Conservation (phyloP, 2,888 invertebrate genomes). For the Pomacea canaliculata region DNA sequence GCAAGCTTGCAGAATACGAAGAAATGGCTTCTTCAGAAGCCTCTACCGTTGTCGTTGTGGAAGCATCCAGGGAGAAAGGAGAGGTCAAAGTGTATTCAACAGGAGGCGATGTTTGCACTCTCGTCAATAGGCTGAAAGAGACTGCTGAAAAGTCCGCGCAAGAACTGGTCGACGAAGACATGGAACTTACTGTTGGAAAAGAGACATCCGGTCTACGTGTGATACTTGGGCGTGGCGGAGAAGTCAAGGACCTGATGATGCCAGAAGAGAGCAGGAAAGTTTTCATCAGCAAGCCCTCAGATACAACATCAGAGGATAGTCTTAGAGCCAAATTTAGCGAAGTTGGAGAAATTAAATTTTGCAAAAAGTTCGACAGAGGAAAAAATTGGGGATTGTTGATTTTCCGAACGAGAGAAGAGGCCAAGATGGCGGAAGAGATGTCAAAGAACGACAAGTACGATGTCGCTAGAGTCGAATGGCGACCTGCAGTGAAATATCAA, state of each 20-base stretch:
- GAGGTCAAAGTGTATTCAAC: slow-evolving; percentile 44
- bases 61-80: slow-evolving; percentile 44
- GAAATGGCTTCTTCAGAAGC: slow-evolving; percentile 22
- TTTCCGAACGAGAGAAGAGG: slow-evolving; percentile 32
- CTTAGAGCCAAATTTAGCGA: slow-evolving; percentile 35
- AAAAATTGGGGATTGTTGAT: slow-evolving; percentile 52
- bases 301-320: slow-evolving; percentile 22
- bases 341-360: slow-evolving; percentile 42
- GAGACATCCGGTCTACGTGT: slow-evolving; percentile 38
- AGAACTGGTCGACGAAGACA: slow-evolving; percentile 29
- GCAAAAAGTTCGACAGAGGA: slow-evolving; percentile 29
- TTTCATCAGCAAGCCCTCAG: slow-evolving; percentile 34
- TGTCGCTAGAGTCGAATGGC: slow-evolving; percentile 34
- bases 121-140: slow-evolving; percentile 13
- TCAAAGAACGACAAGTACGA: slow-evolving; percentile 34
- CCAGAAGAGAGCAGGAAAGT: slow-evolving; percentile 47
- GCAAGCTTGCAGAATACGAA: slow-evolving; percentile 42
- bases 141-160: slow-evolving; percentile 15
- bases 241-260: slow-evolving; percentile 44
- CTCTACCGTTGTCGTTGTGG: slow-evolving; percentile 41
- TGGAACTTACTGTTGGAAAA: slow-evolving; percentile 34
- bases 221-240: slow-evolving; percentile 46
- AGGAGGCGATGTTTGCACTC: neutral
- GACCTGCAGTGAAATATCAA: slow-evolving; percentile 18
- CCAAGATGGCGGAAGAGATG: slow-evolving; percentile 30